Percentiles rank a stretch among this genome's conserved stretches.
These are phyloP conservation scores for Zoanthus sansibaricus DNA, from an alignment of 92 coral and sea anemone genomes.

Conservation along the genomic window DNA sequence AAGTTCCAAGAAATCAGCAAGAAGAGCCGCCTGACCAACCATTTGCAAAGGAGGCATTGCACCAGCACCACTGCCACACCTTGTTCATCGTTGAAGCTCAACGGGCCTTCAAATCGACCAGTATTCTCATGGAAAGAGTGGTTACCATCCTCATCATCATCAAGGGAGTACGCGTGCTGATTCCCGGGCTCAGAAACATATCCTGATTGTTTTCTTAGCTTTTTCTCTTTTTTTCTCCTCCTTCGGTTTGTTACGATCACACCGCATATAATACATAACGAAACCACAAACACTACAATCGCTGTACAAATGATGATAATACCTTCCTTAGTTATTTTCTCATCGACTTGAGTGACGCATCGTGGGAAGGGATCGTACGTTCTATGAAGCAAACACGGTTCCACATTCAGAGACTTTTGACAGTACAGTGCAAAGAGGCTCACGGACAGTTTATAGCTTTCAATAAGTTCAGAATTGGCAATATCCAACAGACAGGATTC, in stretches of 20 bases:
- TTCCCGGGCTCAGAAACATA: constrained; percentile 13
- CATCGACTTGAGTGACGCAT: constrained; percentile 7
- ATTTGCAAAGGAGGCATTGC: too few species aligned
- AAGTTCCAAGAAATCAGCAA: too few species aligned
- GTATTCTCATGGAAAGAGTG: background rate
- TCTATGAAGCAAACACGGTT: constrained; percentile 56
- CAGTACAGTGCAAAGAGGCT: constrained; percentile 61
- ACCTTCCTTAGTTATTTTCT: background rate
- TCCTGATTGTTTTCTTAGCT: background rate
- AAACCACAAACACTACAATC: constrained; percentile 16
- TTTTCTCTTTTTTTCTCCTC: constrained; percentile 9
- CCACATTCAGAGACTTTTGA: constrained; percentile 49
- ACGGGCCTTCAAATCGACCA: background rate
- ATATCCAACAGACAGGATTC: constrained; percentile 72
- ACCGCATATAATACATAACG: background rate
- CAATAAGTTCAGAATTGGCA: constrained; percentile 43
- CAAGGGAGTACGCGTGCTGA: background rate
- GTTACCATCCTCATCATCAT: background rate
- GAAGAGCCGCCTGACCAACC: too few species aligned
- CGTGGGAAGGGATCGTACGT: constrained; percentile 51
- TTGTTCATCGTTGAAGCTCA: constrained; percentile 4
- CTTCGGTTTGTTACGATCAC: constrained; percentile 11
- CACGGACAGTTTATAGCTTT: constrained; percentile 52
- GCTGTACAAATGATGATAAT: constrained; percentile 24
- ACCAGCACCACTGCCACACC: too few species aligned